Conservation (phyloP, 2,113 vertebrate species). For the Eulemur macaco region DNA sequence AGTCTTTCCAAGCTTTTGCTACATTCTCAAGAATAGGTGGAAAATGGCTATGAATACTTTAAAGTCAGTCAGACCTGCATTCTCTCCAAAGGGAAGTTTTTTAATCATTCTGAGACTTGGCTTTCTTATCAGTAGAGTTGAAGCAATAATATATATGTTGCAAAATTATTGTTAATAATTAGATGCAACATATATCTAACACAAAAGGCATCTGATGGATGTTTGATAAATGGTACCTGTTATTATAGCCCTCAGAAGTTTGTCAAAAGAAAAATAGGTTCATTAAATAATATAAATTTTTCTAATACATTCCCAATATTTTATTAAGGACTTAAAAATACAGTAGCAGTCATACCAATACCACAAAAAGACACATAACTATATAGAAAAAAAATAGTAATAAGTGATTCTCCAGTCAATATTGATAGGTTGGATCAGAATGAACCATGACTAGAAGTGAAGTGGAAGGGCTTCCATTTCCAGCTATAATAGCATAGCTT, state of each 20-base stretch:
- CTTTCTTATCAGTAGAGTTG: background rate
- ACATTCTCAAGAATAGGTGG: background rate
- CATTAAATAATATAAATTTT: background rate
- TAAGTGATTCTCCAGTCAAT: background rate
- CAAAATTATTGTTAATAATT: conserved; percentile 19
- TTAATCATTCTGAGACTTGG: background rate
- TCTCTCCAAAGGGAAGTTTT: background rate
- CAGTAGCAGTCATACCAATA: background rate
- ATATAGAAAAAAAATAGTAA: background rate
- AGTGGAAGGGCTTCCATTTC: background rate
- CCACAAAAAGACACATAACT: background rate
- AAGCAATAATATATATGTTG: background rate
- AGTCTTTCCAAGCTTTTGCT: conserved; percentile 1
- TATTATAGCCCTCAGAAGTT: background rate
- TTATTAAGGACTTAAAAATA: background rate
- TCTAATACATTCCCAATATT: background rate
- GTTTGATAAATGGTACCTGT: background rate
- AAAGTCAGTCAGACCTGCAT: background rate
- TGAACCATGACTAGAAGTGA: background rate
- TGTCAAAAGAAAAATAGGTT: background rate
- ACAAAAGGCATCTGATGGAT: background rate
- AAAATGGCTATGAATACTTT: background rate
- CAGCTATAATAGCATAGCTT: background rate
- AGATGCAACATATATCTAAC: background rate
- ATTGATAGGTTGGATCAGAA: background rate